Base-by-base conservation (phyloP, 2,888 invertebrate genomes). In the Crioceris asparagi region DNA sequence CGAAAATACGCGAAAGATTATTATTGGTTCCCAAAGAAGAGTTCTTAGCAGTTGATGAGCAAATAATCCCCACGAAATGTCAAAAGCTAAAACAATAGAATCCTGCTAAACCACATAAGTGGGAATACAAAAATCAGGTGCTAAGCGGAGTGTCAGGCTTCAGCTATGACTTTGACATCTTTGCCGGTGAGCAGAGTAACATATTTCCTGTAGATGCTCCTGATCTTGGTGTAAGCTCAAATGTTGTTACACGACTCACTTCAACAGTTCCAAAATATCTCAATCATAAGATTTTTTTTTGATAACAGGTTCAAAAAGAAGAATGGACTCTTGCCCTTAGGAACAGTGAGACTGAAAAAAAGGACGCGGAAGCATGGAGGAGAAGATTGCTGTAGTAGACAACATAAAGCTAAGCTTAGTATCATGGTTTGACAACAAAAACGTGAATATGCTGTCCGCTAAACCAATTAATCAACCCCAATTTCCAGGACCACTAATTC, bases 241-340 rank as follows among this genome's bases (percentile, higher is more conserved):
- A 40, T 32, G 37, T 40, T 16, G 36, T 40, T 4, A 17, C 23
- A 17, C 27, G 33, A 26, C 16, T 36, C 12, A 25, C 30, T 23
- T 12, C 29, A 18, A 30, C 25, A 23, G 30, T 31, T 14, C 36
- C 36, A 21, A 25, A 27, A 14, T 25, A 40, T 23, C 23, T 23
- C 19, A 36, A 36, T 12, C 12, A 36, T 23, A 43, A 43, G n/a
- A 31, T 30, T 57, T 4, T 55, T 47, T 46, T 53, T 58, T 43
- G 56, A 57, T 38, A 56, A 56, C 35, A 56, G 51, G 53, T 58
- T 49, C 43, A 56, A n/a, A n/a, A n/a, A n/a, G n/a, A n/a, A n/a
- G n/a, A n/a, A n/a, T n/a, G n/a, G n/a, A n/a, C n/a, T n/a, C n/a
- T n/a, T n/a, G n/a, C n/a, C n/a, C n/a, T n/a, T n/a, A n/a, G n/a